phyloP scores from a whole-genome alignment of 2,113 vertebrate species.

The Pseudois nayaur region DNA sequence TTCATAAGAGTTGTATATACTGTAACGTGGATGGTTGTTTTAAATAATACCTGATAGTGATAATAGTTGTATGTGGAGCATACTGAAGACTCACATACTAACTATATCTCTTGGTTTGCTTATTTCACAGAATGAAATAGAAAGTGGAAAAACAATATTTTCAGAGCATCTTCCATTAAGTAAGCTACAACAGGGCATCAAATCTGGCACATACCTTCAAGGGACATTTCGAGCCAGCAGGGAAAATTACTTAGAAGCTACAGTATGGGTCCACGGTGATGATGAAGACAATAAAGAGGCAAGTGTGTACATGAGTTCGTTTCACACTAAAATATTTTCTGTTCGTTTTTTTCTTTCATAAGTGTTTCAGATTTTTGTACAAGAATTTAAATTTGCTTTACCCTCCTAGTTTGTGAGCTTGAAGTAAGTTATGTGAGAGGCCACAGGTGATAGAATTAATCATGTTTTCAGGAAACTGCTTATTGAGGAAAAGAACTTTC shows the following conservation, averaged over 20 bases:
- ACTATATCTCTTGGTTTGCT: background rate
- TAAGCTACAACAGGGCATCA: constrained; percentile 94
- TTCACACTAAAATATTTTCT: background rate
- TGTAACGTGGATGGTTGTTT: background rate
- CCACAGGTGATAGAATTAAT: background rate
- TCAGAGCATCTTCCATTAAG: constrained; percentile 95
- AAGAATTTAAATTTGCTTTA: constrained; percentile 25
- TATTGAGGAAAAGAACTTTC: background rate
- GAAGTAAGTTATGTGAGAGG: background rate
- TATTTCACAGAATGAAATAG: constrained; percentile 88
- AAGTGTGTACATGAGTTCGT: constrained; percentile 49
- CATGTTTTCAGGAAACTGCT: background rate
- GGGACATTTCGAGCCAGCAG: constrained; percentile 94
- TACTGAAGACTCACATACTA: background rate
- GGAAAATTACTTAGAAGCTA: constrained; percentile 98
- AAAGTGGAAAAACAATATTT: constrained; percentile 90
- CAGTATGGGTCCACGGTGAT: constrained; percentile 94
- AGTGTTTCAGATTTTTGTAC: background rate
- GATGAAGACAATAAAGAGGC: constrained; percentile 90
- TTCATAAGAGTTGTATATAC: background rate
- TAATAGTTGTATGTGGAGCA: background rate
- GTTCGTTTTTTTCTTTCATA: background rate
- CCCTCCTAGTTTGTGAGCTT: background rate
- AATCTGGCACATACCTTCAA: constrained; percentile 91
- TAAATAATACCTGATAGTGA: background rate